Base-by-base conservation (phyloP, 1,140 invertebrate species). In the Ceratina australensis region DNA sequence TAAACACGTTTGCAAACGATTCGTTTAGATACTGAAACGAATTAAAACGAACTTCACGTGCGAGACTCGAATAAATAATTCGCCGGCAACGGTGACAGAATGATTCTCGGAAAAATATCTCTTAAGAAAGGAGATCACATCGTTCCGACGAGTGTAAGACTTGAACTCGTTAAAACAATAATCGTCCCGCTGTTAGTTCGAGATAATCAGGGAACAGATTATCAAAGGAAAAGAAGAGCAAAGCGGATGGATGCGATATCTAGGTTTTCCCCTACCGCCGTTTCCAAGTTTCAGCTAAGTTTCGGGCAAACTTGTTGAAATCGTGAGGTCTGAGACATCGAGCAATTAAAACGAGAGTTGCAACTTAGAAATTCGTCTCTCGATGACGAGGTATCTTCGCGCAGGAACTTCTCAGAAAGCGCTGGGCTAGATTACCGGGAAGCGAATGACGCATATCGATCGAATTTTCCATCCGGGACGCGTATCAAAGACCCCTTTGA, bases 341-440 rank as follows among this genome's bases (percentile, higher is more conserved):
- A 56, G 74, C 74, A 81, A 80, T 85, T 85, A 85, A n/a, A 85
- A 84, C 74, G 56, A 49, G 33, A 79, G 42, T 56, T 49, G 71
- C 72, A 81, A 81, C 69, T 84, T 80, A 24, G 49, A 52, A 59
- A 66, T 52, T 18, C 54, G 54, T 52, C 42, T 67, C n/a, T n/a
- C 47, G 56, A 61, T 76, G 56, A 74, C 49, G 54, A 57, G 50
- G 18, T 15, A 20, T 12, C 42, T 20, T 26, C 13, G 68, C 16
- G 16, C 8, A 20, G 2, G 13, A 80, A 84, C 72, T 84, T 80
- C 54, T 47, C 52, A 22, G 66, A 83, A 57, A 57, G 57, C 49
- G 26, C 66, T 18, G 52, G 20, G 24, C 18, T 42, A 56, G 82
- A 84, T 84, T 84, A 80, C 73, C 68, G 68, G 26, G 60, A 60